These are phyloP conservation scores for Linnaemya vulpina DNA, from an alignment of 2,888 invertebrate species.

Conservation along the genomic window DNA sequence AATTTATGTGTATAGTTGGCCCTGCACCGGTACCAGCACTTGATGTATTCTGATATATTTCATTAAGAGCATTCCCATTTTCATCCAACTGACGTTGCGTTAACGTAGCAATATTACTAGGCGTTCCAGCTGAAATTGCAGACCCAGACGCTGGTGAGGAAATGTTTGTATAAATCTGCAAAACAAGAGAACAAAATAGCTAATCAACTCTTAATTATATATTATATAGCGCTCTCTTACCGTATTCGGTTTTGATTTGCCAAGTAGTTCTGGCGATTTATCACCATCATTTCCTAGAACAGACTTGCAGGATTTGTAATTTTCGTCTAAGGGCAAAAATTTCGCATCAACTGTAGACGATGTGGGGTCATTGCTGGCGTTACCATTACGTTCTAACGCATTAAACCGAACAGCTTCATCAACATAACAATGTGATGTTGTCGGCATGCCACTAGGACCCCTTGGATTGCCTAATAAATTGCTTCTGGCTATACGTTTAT, in stretches of 20 bases:
- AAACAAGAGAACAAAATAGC: constrained; percentile 1
- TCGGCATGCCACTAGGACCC: constrained; percentile 74
- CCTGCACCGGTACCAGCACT: constrained; percentile 37
- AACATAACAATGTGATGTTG: constrained; percentile 76
- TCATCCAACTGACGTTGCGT: constrained; percentile 87
- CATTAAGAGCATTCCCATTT: constrained; percentile 89
- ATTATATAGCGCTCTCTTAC: constrained; percentile 60
- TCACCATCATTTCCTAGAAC: constrained; percentile 74
- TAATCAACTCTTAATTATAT: not conserved
- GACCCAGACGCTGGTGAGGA: constrained; percentile 65
- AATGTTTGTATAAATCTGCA: constrained; percentile 67
- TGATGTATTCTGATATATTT: constrained; percentile 78
- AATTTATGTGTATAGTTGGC: constrained; percentile 66
- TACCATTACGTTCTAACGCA: constrained; percentile 76
- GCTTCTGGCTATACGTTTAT: constrained; percentile 76
- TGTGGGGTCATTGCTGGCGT: constrained; percentile 53
- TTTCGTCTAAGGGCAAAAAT: constrained; percentile 78
- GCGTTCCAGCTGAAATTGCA: constrained; percentile 48
- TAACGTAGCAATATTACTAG: constrained; percentile 58
- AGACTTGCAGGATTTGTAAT: constrained; percentile 78
- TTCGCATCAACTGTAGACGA: constrained; percentile 69
- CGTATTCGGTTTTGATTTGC: constrained; percentile 75
- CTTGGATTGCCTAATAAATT: constrained; percentile 74
- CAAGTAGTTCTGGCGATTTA: constrained; percentile 73
- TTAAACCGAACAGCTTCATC: constrained; percentile 78